Base-by-base conservation (phyloP, 2,113 vertebrate genomes). In the Uropsilus gracilis region DNA sequence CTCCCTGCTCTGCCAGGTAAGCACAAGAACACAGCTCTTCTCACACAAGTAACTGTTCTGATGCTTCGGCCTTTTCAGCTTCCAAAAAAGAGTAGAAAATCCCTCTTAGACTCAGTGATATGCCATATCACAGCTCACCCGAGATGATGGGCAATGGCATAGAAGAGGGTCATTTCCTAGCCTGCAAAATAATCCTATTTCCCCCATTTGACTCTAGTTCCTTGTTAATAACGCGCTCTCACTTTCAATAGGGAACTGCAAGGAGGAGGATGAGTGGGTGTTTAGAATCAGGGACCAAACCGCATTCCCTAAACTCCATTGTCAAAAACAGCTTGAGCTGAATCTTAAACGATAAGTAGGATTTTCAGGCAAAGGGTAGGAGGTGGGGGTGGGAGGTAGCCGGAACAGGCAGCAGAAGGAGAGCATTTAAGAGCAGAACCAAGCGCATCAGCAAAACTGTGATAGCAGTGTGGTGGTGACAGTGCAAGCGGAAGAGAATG, bases 321-420 rank as follows among this genome's bases (percentile, higher is more conserved):
- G 86, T 92, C 78, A 76, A 89, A 95, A 94, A 86, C 91, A 96
- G 73, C 64, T 95, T 96, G 86, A 89, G 86, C 75, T 92, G 71
- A 80, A 84, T 87, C 81, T 92, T 93, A 94, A 72, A 83, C 30
- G 87, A 83, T 89, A 95, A 66, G 90, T 90, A 77, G 46, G 59
- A 93, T 91, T 94, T 94, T 93, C 96, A 81, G 92, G 73, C 66
- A 64, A 90, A n/a, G 44, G 93, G 91, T 91, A 72, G 94, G 89
- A 93, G 93, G 86, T 91, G 72, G 32, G 91, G 66, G 85, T 92
- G 46, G 93, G 96, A 94, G 91, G 89, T 34, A 96, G 42, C 78
- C 89, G 75, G 83, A 96, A 97, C 87, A 89, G 72, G 64, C 94
- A 84, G 78, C 95, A 91, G 32, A 66, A 32, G 22, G 94, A 83